A percentile compares a stretch with the other conserved stretches of the same genome.
These are phyloP conservation scores for Tetropium fuscum DNA, from an alignment of 2,888 invertebrate genomes.

Conservation along the genomic window DNA sequence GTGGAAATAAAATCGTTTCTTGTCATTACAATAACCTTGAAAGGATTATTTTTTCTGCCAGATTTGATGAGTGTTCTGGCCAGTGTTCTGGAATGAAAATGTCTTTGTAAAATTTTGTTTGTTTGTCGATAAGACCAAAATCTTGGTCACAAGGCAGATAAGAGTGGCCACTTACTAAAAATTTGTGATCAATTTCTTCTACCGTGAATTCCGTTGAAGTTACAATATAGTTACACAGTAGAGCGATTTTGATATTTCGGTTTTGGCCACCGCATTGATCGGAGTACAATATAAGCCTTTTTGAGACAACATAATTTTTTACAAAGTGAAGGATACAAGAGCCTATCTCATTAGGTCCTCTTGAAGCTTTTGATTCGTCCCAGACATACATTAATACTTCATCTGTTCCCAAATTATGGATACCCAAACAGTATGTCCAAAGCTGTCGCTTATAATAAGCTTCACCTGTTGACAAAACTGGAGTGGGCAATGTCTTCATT, in stretches of 20 bases:
- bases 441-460: constrained; percentile 45
- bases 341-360: constrained; percentile 45
- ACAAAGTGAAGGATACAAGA: constrained; percentile 39
- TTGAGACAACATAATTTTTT: constrained; percentile 29
- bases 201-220: too few relatives aligned
- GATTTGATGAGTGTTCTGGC: constrained; percentile 9
- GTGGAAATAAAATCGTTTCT: constrained; percentile 15
- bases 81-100: constrained; percentile 12
- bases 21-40: constrained; percentile 10
- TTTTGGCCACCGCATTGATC: background rate
- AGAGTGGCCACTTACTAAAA: constrained; percentile 13
- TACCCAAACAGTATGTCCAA: constrained; percentile 40
- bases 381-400: constrained; percentile 38
- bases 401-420: constrained; percentile 24
- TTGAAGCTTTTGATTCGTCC: constrained; percentile 39
- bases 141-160: constrained; percentile 18
- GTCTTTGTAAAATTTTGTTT: too few relatives aligned
- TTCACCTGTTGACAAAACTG: constrained; percentile 39
- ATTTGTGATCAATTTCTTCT: constrained; percentile 16
- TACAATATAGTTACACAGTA: too few relatives aligned
- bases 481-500: constrained; percentile 47
- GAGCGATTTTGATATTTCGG: background rate
- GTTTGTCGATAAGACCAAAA: too few relatives aligned
- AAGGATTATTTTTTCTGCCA: constrained; percentile 13
- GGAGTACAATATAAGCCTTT: constrained; percentile 26